Base-by-base conservation (phyloP, 2,797 vertebrate species). In the Knipowitschia caucasica region DNA sequence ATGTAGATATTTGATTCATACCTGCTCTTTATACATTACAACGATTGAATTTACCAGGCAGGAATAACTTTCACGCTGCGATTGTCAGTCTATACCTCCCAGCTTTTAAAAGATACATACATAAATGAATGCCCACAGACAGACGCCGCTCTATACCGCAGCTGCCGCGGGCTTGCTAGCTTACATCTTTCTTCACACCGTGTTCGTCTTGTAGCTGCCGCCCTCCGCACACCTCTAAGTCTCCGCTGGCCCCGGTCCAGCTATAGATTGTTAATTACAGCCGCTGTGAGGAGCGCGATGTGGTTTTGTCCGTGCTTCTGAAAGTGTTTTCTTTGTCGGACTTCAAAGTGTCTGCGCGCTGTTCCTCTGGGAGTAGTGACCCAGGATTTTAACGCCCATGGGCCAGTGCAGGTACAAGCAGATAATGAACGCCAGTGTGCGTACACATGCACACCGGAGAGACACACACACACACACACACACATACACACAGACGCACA, bases 191-290 rank as follows among this genome's bases (percentile, higher is more conserved):
- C 54, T 47, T 33, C 42, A 34, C 43, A 53, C 54, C 25, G 27
- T 23, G 26, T 53, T 30, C 43, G 33, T 34, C 20, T 55, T 23
- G 59, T 26, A 14, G 23, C 59, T 56, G 34, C 17, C 47, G 1
- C 64, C 66, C 66, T 60, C 27, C 38, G 14, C 11, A 34, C 64
- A 54, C 55, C 56, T 73, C 54, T 59, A 67, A 56, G 33, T 7
- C 77, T 72, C 57, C 15, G 56, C 61, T 89, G 85, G 87, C 79
- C 62, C 15, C 1, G 43, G 67, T 83, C 86, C 85, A 86, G 82
- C 77, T 79, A 86, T 83, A 86, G 85, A 89, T 88, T 82, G 80
- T 81, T 89, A 85, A 88, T 87, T 86, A 84, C 30, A 59, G 75
- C 60, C 61, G 75, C 68, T 77, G 74, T 75, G 70, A 70, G 71